A percentile compares a stretch with the other conserved stretches of the same genome.
These are phyloP conservation scores for Hyposoter dolosus DNA, from an alignment of 2,888 invertebrate genomes.

Conservation along the genomic window DNA sequence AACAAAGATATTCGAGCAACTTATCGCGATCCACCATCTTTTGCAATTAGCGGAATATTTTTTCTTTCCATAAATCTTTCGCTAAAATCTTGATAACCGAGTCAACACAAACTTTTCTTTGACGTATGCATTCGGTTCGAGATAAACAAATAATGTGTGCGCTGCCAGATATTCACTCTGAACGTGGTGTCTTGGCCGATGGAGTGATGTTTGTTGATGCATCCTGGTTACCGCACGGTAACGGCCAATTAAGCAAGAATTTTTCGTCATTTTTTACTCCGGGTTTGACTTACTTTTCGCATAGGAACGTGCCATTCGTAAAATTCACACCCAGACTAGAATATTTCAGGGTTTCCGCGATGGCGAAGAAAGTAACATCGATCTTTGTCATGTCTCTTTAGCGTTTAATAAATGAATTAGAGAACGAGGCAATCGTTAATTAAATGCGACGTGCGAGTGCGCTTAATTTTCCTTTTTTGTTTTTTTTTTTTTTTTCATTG, in stretches of 20 bases:
- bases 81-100: slow-evolving; percentile 48
- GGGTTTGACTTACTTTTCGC: slow-evolving; percentile 5
- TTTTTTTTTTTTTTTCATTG: background rate
- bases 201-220: background rate
- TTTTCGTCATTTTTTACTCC: background rate
- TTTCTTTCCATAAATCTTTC: slow-evolving; percentile 54
- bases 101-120: slow-evolving; percentile 29
- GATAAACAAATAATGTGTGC: slow-evolving; percentile 31
- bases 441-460: slow-evolving; percentile 36
- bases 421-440: slow-evolving; percentile 38
- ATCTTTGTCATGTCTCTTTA: slow-evolving; percentile 20
- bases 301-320: background rate
- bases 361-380: background rate
- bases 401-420: slow-evolving; percentile 51
- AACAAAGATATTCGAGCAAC: slow-evolving; percentile 43
- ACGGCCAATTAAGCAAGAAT: background rate
- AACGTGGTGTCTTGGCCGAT: background rate
- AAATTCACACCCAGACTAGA: slow-evolving; percentile 8
- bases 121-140: background rate
- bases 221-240: background rate
- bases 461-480: slow-evolving; percentile 48
- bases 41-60: slow-evolving; percentile 49
- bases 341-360: background rate
- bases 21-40: slow-evolving; percentile 33
- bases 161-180: background rate